Conservation (phyloP, 2,888 invertebrate genomes). For the Leptinotarsa rubiginosa region DNA sequence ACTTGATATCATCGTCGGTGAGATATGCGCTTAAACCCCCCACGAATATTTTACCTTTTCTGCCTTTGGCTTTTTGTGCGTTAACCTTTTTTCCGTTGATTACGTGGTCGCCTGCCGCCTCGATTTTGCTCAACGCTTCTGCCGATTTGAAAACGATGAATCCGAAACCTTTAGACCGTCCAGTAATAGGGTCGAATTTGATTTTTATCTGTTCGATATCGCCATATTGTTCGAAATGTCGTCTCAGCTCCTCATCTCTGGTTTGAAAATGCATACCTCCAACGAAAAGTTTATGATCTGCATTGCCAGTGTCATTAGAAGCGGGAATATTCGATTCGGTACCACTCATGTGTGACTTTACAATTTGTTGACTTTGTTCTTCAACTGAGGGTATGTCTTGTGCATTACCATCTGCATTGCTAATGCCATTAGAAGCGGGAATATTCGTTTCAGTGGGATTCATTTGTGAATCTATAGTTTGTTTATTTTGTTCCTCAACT, state of each 20-base stretch:
- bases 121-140: constrained; percentile 92
- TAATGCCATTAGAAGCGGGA: too few species aligned
- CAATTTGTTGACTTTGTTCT: too few species aligned
- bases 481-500: too few species aligned
- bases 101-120: constrained; percentile 87
- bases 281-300: constrained; percentile 88
- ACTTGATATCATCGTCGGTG: constrained; percentile 93
- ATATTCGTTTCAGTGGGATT: too few species aligned
- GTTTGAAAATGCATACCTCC: constrained; percentile 99
- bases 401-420: constrained; percentile 68
- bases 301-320: background rate
- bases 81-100: constrained; percentile 96
- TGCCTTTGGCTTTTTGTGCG: constrained; percentile 94
- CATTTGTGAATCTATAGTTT: too few species aligned
- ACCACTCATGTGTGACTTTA: too few species aligned
- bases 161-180: constrained; percentile 95
- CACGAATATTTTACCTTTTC: constrained; percentile 96
- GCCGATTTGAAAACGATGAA: constrained; percentile 94
- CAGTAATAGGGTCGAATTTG: constrained; percentile 95
- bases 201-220: constrained; percentile 96
- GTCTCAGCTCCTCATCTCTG: constrained; percentile 94
- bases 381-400: too few species aligned
- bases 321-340: too few species aligned
- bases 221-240: constrained; percentile 93
- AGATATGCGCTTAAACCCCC: constrained; percentile 94